These are phyloP conservation scores for Drosophila lowei DNA, from an alignment of 1,140 invertebrate genomes.

Conservation along the genomic window DNA sequence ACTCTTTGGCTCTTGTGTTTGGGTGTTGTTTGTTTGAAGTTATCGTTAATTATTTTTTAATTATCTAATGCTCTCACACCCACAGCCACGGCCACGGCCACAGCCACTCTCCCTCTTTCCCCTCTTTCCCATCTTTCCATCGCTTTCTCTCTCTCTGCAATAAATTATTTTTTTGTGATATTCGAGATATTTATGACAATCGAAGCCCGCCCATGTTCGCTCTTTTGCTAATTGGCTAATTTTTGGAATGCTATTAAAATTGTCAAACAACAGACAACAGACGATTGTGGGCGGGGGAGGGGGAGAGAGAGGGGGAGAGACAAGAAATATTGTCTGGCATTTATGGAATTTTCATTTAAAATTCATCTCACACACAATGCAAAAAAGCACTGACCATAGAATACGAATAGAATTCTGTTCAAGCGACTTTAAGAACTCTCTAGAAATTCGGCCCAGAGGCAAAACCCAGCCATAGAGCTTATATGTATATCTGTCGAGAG, in stretches of 20 bases:
- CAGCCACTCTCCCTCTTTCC: no score
- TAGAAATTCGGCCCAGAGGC: neutral
- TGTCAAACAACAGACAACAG: constrained; percentile 16
- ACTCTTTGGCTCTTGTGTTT: neutral
- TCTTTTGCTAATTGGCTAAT: constrained; percentile 44
- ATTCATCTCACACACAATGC: constrained; percentile 41
- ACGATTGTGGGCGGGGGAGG: neutral
- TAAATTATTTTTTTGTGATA: constrained; percentile 18
- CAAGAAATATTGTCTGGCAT: constrained; percentile 34
- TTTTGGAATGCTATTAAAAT: constrained; percentile 54
- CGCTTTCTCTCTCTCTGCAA: constrained; percentile 2
- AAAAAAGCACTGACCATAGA: constrained; percentile 38
- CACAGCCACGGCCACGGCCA: no score
- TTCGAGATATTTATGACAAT: constrained; percentile 42
- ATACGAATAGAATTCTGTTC: constrained; percentile 46
- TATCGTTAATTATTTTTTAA: constrained; percentile 40
- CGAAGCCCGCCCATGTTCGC: neutral
- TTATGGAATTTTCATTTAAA: constrained; percentile 63
- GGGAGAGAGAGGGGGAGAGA: neutral
- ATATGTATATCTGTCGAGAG: constrained; percentile 32
- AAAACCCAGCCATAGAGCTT: constrained; percentile 1
- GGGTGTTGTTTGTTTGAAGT: neutral
- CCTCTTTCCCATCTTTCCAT: no score
- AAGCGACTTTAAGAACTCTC: constrained; percentile 37
- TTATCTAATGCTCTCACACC: constrained; percentile 9